Evolutionary conservation across 2,113 vertebrate species (phyloP).

Genomic region (Turnix velox): DNA sequence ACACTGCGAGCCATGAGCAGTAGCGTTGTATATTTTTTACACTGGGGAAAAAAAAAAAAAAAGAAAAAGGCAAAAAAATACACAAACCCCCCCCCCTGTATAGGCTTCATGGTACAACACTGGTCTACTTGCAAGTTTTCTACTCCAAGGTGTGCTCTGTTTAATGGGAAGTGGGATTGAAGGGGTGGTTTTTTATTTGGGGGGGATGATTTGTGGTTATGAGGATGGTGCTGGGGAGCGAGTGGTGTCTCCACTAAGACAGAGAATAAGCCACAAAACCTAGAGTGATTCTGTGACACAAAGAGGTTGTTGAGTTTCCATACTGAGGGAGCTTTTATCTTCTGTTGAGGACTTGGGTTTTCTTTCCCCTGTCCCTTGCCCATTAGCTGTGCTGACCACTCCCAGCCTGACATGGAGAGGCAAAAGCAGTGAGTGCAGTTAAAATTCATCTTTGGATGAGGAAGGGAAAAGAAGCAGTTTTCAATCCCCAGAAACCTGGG

Average conservation of each 20-base stretch:
- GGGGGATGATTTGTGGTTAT: slow-evolving; percentile 62
- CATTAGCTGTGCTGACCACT: background rate
- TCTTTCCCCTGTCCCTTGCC: background rate
- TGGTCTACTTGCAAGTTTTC: slow-evolving; percentile 77
- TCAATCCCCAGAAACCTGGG: background rate
- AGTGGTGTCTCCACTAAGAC: slow-evolving; percentile 33
- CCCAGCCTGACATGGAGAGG: background rate
- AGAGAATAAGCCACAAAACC: background rate
- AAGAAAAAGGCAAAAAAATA: background rate
- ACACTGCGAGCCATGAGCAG: slow-evolving; percentile 54
- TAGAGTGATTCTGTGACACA: slow-evolving; percentile 7
- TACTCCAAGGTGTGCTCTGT: slow-evolving; percentile 65
- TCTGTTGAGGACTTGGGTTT: slow-evolving; percentile 3
- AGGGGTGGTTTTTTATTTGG: slow-evolving; percentile 43
- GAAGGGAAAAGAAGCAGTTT: background rate
- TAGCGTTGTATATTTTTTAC: slow-evolving; percentile 79
- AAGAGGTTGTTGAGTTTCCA: background rate
- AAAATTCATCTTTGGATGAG: background rate
- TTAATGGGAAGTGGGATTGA: slow-evolving; percentile 53
- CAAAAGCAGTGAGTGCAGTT: background rate
- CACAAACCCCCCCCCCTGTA: slow-evolving; percentile 49
- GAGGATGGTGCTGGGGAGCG: slow-evolving; percentile 15
- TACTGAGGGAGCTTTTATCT: background rate
- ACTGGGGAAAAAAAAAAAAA: slow-evolving; percentile 54
- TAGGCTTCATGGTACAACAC: slow-evolving; percentile 75